These are phyloP conservation scores for Rhagoletis pomonella DNA, from an alignment of 1,140 invertebrate genomes.

Conservation along the genomic window DNA sequence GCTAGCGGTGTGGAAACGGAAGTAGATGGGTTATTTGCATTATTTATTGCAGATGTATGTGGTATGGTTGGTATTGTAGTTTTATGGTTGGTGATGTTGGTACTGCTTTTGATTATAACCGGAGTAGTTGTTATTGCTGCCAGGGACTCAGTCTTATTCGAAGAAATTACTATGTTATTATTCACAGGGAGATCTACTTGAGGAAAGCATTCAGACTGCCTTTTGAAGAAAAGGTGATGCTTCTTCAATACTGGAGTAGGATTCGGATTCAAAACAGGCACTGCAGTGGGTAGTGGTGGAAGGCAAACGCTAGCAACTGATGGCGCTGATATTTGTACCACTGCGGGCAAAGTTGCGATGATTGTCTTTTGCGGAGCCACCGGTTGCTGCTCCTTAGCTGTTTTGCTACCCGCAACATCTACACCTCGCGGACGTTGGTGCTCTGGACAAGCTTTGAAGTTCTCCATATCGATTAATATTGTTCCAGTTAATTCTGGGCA, in stretches of 20 bases:
- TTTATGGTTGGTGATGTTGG: constrained; percentile 23
- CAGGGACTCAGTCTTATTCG: constrained; percentile 67
- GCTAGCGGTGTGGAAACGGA: neutral
- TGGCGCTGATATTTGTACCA: constrained; percentile 53
- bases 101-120: constrained; percentile 39
- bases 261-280: constrained; percentile 31
- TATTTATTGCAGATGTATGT: neutral
- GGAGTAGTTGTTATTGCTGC: constrained; percentile 21
- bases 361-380: constrained; percentile 48
- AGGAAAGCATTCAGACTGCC: constrained; percentile 71
- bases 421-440: constrained; percentile 57
- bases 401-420: neutral
- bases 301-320: constrained; percentile 50
- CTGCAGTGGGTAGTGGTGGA: constrained; percentile 51
- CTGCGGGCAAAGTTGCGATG: constrained; percentile 54
- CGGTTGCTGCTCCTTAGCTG: neutral
- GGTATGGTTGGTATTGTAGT: constrained; percentile 23
- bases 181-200: constrained; percentile 68
- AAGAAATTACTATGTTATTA: constrained; percentile 63
- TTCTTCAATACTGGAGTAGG: constrained; percentile 69
- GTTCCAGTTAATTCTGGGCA: constrained; percentile 63
- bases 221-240: constrained; percentile 71
- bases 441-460: constrained; percentile 68
- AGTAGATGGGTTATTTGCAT: neutral
- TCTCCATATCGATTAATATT: constrained; percentile 66